Evolutionary conservation across 1,140 invertebrate genomes (phyloP).

Genomic region (Liolophura sinensis): DNA sequence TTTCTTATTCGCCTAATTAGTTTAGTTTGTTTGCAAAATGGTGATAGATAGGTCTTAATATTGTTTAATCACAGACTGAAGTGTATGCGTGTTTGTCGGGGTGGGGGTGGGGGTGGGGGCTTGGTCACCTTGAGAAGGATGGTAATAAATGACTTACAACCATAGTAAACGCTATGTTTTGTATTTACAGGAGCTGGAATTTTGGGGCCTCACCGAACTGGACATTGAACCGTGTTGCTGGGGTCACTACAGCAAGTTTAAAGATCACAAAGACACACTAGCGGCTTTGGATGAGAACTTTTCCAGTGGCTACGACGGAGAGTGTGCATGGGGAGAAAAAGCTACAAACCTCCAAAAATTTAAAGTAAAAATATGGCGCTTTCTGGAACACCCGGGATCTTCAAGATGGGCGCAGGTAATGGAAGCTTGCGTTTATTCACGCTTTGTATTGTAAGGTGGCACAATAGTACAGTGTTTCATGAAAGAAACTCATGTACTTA

Average conservation of each 20-base stretch:
- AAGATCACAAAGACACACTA: constrained; percentile 49
- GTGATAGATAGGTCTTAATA: no score
- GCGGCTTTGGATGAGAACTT: constrained; percentile 54
- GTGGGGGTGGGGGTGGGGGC: no score
- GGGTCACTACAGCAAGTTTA: constrained; percentile 53
- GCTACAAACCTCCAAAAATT: constrained; percentile 33
- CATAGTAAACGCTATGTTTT: not conserved
- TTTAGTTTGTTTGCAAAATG: no score
- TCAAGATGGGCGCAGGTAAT: constrained; percentile 49
- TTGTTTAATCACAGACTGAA: no score
- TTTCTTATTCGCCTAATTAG: no score
- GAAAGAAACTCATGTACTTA: no score
- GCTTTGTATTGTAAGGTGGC: no score
- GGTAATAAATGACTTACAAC: no score
- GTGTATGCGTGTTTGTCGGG: no score
- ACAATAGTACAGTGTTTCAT: no score
- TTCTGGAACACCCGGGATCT: constrained; percentile 50
- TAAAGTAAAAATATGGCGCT: constrained; percentile 47
- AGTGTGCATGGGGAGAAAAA: constrained; percentile 34
- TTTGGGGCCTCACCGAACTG: constrained; percentile 53
- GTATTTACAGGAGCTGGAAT: constrained; percentile 48
- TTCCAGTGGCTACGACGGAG: constrained; percentile 33
- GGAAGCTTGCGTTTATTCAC: no score
- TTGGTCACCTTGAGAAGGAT: no score
- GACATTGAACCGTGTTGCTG: constrained; percentile 58